A percentile compares a stretch with the other conserved stretches of the same genome.
Evolutionary conservation across 2,113 vertebrate species (phyloP).

Genomic region (Dolichotis patagonum): DNA sequence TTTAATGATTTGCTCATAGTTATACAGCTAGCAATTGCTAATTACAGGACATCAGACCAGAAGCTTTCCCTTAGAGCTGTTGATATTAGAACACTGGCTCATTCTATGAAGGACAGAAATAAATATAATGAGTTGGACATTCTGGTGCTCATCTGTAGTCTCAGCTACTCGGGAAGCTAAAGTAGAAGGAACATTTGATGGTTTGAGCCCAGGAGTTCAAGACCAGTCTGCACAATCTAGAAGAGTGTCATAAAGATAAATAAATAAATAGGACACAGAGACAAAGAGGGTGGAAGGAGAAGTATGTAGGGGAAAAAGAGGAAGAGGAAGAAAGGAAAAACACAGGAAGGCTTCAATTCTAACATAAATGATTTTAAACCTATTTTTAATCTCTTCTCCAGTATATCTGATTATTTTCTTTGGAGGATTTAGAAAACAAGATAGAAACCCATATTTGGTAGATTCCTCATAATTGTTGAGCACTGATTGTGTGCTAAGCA

Average conservation of each 20-base stretch:
- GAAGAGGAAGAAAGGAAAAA: too few species aligned
- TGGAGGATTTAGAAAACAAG: not conserved
- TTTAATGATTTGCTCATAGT: not conserved
- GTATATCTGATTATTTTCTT: conserved; percentile 27
- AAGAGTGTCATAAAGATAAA: not conserved
- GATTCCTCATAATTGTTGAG: not conserved
- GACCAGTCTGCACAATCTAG: not conserved
- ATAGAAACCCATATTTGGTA: not conserved
- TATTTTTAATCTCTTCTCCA: not conserved
- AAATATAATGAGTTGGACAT: not conserved
- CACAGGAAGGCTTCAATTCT: not conserved
- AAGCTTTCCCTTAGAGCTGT: not conserved
- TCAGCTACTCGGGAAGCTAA: not conserved
- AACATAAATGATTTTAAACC: not conserved
- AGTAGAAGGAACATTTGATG: too few species aligned
- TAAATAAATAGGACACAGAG: not conserved
- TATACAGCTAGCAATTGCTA: not conserved
- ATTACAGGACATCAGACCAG: not conserved
- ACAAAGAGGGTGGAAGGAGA: not conserved
- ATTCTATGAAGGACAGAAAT: conserved; percentile 19
- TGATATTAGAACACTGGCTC: not conserved
- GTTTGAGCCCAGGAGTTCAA: not conserved
- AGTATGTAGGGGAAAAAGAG: not conserved
- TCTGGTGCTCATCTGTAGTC: not conserved
- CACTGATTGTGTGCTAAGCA: not conserved